Conservation (phyloP, 2,797 vertebrate species). For the Steatocranus sp. region DNA sequence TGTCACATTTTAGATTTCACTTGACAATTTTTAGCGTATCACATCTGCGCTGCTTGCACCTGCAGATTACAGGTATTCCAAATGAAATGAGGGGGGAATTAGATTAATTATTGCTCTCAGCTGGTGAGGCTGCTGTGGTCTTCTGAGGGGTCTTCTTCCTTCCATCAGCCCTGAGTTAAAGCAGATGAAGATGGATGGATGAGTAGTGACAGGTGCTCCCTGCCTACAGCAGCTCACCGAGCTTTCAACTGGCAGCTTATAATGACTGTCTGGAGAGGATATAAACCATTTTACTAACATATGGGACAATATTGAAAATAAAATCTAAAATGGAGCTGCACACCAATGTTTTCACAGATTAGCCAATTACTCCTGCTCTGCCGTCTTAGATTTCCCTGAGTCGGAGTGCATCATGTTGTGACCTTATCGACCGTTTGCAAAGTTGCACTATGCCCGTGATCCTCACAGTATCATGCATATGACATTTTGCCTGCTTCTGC, state of each 20-base stretch:
- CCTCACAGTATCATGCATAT: background rate
- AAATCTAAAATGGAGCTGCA: background rate
- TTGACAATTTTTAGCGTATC: conserved; percentile 12
- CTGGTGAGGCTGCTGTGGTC: conserved; percentile 24
- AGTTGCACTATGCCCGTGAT: background rate
- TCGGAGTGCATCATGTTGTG: background rate
- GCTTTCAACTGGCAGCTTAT: conserved; percentile 33
- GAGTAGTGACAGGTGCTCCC: conserved; percentile 48
- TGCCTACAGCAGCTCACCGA: conserved; percentile 48
- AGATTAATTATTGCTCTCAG: conserved; percentile 56
- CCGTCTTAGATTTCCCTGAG: background rate
- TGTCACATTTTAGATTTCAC: conserved; percentile 46
- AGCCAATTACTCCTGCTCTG: background rate
- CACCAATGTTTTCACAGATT: background rate
- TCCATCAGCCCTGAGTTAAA: conserved; percentile 26
- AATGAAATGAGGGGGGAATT: conserved; percentile 54
- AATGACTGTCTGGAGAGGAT: conserved; percentile 31
- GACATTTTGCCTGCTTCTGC: background rate
- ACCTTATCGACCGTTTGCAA: background rate
- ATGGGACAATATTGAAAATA: conserved; percentile 1
- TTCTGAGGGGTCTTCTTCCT: conserved; percentile 32
- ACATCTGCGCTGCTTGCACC: conserved; percentile 33
- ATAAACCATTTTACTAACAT: background rate
- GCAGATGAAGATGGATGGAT: conserved; percentile 45
- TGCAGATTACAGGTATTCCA: conserved; percentile 38